Percentiles rank a stretch among this genome's conserved stretches.
These are phyloP conservation scores for Sinocyclocheilus anophthalmus DNA, from an alignment of 2,113 vertebrate species.

Conservation along the genomic window DNA sequence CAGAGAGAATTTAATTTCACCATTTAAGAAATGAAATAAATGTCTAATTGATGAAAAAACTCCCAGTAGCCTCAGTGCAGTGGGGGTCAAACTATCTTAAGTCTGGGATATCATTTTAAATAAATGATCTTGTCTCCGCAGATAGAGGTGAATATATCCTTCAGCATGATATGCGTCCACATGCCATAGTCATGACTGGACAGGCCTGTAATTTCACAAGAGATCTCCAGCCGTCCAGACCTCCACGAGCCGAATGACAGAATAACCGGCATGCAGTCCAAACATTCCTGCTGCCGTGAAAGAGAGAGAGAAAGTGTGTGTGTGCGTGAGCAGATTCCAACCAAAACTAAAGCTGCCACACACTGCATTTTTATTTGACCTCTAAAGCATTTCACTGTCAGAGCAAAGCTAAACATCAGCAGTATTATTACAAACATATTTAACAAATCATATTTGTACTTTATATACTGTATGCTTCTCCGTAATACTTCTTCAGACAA, in stretches of 20 bases:
- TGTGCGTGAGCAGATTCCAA: neutral
- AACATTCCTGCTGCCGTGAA: neutral
- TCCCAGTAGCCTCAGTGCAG: neutral
- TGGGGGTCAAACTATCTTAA: neutral
- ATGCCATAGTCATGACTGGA: constrained; percentile 19
- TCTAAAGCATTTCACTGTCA: constrained; percentile 13
- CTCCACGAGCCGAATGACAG: neutral
- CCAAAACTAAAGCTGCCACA: neutral
- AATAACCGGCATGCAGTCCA: neutral
- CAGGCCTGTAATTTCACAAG: neutral
- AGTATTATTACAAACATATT: neutral
- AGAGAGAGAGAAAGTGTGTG: neutral
- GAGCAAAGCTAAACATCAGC: neutral
- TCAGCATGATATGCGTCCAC: neutral
- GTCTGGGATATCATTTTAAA: neutral
- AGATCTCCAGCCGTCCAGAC: neutral
- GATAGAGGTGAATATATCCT: neutral
- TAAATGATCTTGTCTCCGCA: neutral
- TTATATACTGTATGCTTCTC: neutral
- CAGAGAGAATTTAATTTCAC: neutral
- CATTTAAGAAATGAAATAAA: too few relatives aligned
- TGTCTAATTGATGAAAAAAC: neutral
- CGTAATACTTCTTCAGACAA: neutral
- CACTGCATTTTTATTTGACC: neutral
- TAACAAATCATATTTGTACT: neutral